Conservation (phyloP, 2,888 invertebrate species). For the Ceraclea dissimilis region DNA sequence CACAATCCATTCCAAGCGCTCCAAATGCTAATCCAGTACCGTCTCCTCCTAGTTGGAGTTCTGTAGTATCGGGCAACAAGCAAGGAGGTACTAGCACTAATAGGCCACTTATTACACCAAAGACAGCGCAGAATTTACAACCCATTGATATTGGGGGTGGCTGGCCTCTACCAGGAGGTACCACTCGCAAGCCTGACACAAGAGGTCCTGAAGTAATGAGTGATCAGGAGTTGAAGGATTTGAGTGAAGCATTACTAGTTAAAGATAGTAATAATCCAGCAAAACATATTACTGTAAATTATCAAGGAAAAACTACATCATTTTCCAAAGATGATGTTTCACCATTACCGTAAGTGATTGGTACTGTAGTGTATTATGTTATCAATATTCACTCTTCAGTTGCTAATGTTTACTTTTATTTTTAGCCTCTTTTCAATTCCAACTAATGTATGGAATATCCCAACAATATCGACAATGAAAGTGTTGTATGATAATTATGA, state of each 20-base stretch:
- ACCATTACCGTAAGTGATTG: slow-evolving; percentile 61
- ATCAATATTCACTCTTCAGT: not conserved
- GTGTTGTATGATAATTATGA: slow-evolving; percentile 82
- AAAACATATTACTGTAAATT: slow-evolving; percentile 59
- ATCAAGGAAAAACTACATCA: slow-evolving; percentile 68
- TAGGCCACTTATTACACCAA: slow-evolving; percentile 3
- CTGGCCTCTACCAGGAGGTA: not conserved
- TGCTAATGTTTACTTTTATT: not conserved
- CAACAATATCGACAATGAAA: slow-evolving; percentile 67
- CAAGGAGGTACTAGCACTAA: slow-evolving; percentile 11
- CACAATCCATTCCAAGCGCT: not conserved
- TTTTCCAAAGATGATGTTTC: slow-evolving; percentile 64
- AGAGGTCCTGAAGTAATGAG: slow-evolving; percentile 38
- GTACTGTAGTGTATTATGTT: not conserved
- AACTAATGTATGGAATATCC: slow-evolving; percentile 54
- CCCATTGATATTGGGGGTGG: slow-evolving; percentile 10
- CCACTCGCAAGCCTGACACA: not conserved
- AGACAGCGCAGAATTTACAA: slow-evolving; percentile 6
- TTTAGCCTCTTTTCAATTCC: slow-evolving; percentile 56
- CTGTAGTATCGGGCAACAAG: slow-evolving; percentile 34
- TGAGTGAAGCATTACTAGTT: slow-evolving; percentile 63
- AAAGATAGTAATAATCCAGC: slow-evolving; percentile 71
- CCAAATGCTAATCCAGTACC: slow-evolving; percentile 4
- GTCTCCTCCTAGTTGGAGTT: slow-evolving; percentile 35
- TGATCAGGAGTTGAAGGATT: slow-evolving; percentile 56